phyloP scores from a whole-genome alignment of 2,797 vertebrate species.

The Myiothlypis coronata region DNA sequence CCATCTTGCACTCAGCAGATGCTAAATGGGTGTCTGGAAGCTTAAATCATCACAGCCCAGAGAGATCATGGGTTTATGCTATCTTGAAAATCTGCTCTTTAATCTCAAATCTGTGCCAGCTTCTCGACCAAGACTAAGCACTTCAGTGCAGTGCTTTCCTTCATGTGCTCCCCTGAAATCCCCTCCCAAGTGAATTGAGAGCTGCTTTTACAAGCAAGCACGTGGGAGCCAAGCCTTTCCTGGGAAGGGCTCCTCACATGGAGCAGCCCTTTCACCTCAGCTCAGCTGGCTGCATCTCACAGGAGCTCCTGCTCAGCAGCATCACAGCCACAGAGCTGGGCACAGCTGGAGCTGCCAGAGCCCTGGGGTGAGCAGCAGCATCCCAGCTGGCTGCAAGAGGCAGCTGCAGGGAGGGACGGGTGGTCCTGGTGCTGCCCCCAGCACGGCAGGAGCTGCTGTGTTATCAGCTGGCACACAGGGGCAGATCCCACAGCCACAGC shows the following conservation, averaged over 20 bases:
- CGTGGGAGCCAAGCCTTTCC: not conserved
- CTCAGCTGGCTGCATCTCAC: not conserved
- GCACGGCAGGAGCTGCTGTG: not conserved
- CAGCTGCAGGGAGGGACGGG: not conserved
- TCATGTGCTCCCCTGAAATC: not conserved
- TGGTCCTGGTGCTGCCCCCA: fast-evolving
- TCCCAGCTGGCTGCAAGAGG: not conserved
- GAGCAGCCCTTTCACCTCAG: not conserved
- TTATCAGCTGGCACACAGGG: not conserved
- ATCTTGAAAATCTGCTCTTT: not conserved
- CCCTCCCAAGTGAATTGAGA: not conserved
- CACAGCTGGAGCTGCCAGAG: not conserved
- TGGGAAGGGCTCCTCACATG: not conserved
- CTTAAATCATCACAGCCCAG: not conserved
- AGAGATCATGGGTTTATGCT: not conserved
- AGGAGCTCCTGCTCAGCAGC: not conserved
- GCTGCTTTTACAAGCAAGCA: not conserved
- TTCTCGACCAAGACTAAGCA: not conserved
- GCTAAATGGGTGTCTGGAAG: not conserved
- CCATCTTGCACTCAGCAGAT: not conserved
- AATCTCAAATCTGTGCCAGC: not conserved
- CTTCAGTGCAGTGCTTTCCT: not conserved
- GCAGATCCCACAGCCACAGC: not conserved
- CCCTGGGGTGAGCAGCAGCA: fast-evolving
- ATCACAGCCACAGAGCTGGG: fast-evolving